phyloP scores from a whole-genome alignment of 2,797 vertebrate genomes.

The Gadopsis marmoratus region DNA sequence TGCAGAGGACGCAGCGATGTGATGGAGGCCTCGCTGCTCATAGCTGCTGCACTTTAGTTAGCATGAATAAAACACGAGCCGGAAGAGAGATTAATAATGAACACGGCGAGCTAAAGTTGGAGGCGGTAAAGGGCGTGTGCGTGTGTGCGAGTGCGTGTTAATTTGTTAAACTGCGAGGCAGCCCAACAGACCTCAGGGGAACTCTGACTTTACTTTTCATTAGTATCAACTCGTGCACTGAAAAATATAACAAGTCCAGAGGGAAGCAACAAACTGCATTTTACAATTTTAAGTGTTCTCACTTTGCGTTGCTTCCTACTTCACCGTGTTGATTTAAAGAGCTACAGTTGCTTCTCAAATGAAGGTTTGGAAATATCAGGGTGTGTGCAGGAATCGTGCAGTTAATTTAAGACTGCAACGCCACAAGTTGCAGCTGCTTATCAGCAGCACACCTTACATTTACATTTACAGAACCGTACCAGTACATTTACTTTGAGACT shows the following conservation, averaged over 20 bases:
- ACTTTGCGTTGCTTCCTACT: background rate
- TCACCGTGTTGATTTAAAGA: background rate
- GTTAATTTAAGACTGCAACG: no score
- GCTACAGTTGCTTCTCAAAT: background rate
- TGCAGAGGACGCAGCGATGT: background rate
- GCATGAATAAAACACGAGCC: conserved; percentile 80
- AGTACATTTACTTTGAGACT: no score
- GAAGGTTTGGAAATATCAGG: no score
- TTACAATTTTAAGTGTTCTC: background rate
- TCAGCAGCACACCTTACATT: no score
- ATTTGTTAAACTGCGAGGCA: conserved; percentile 65
- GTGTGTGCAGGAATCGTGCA: no score
- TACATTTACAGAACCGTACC: no score
- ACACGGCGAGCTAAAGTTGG: conserved; percentile 67
- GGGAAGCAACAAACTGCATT: background rate
- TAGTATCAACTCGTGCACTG: conserved; percentile 62
- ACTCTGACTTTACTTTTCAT: conserved; percentile 70
- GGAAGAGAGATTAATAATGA: conserved; percentile 77
- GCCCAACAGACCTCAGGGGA: conserved; percentile 42
- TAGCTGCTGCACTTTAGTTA: conserved; percentile 76
- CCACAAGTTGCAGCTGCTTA: no score
- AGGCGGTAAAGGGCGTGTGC: conserved; percentile 32
- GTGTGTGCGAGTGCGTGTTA: conserved; percentile 34
- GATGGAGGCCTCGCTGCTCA: conserved; percentile 57
- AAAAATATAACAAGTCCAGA: conserved; percentile 4